Evolutionary conservation across 1,140 invertebrate genomes (phyloP).

Genomic region (Drosophila baimaii): DNA sequence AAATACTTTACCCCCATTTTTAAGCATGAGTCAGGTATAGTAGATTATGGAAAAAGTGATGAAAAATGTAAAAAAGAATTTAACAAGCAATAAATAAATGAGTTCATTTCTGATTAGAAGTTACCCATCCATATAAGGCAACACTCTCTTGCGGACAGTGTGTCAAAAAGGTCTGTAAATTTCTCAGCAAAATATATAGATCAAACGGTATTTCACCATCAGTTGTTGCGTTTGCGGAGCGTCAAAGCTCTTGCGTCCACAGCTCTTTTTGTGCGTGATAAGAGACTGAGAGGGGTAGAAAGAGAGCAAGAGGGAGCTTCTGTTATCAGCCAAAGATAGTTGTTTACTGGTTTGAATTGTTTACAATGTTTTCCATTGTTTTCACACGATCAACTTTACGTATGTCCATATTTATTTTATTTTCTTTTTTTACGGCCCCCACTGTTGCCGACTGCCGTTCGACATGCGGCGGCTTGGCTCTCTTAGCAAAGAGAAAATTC

Average conservation of each 20-base stretch:
- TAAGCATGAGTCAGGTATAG: conserved; percentile 32
- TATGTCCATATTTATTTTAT: conserved; percentile 10
- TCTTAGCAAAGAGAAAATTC: conserved; percentile 8
- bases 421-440: conserved; percentile 11
- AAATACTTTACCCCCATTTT: background rate
- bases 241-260: background rate
- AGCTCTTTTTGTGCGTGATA: conserved; percentile 4
- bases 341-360: conserved; percentile 26
- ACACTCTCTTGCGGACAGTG: too few species aligned
- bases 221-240: background rate
- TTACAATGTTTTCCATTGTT: conserved; percentile 18
- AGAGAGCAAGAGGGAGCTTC: background rate
- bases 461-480: background rate
- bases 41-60: background rate
- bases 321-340: conserved; percentile 27
- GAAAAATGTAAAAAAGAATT: background rate
- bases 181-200: background rate
- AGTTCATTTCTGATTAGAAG: too few species aligned
- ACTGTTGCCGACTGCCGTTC: conserved; percentile 33
- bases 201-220: conserved; percentile 38
- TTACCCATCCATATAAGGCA: too few species aligned
- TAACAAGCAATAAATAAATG: background rate
- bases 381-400: conserved; percentile 11
- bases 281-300: background rate
- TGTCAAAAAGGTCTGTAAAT: too few species aligned